These are phyloP conservation scores for Semnornis frantzii DNA, from an alignment of 2,113 vertebrate genomes.

Conservation along the genomic window DNA sequence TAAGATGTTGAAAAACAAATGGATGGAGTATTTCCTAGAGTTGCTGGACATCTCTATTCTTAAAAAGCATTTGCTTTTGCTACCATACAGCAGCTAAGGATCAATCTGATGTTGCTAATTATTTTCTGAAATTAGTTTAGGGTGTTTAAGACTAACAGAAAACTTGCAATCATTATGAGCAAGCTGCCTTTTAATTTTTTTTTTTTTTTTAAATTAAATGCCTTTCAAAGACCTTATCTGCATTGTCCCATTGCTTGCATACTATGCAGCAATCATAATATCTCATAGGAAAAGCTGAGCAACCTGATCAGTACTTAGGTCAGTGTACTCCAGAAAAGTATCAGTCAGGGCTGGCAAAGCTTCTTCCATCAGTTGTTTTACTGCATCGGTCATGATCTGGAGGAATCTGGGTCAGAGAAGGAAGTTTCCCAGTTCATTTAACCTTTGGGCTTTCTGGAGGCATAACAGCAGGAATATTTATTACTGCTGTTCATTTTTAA, in stretches of 20 bases:
- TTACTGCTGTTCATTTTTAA: conserved; percentile 17
- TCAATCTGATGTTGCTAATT: neutral
- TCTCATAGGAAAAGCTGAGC: neutral
- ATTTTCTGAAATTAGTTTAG: neutral
- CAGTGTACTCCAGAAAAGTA: neutral
- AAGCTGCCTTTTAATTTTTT: neutral
- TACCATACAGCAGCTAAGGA: neutral
- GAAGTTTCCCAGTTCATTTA: neutral
- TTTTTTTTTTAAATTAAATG: neutral
- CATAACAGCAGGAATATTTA: conserved; percentile 4
- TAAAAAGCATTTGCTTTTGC: neutral
- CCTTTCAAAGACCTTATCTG: neutral
- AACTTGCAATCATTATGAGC: neutral
- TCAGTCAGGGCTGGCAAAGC: neutral
- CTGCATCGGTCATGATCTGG: neutral
- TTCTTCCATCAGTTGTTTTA: neutral
- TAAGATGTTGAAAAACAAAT: neutral
- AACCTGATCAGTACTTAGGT: neutral
- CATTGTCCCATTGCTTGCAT: neutral
- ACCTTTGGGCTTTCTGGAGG: neutral
- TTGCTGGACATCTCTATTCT: neutral
- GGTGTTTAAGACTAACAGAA: neutral
- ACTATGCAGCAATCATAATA: neutral
- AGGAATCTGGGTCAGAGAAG: neutral
- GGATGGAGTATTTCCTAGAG: neutral